Percentiles rank a stretch among this genome's conserved stretches.
Evolutionary conservation across 2,888 invertebrate genomes (phyloP).

Genomic region (Pseudococcus viburni): DNA sequence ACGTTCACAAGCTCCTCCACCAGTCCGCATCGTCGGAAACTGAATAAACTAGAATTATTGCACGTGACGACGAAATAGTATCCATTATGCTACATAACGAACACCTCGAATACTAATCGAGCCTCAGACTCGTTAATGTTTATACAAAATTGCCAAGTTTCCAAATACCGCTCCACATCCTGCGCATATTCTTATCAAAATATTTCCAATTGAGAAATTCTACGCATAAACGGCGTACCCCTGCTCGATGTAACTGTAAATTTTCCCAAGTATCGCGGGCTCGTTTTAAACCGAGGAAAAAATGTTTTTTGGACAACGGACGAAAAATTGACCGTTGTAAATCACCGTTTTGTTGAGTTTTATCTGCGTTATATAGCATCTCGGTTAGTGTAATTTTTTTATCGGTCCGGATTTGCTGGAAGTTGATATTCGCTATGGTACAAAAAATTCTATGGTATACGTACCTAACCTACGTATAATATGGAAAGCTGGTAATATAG

Average conservation of each 20-base stretch:
- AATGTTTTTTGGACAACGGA: slow-evolving; percentile 1
- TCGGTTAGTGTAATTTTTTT: slow-evolving; percentile 28
- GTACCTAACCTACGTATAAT: background rate
- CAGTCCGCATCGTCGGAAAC: background rate
- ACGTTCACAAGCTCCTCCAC: background rate
- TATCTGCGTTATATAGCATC: slow-evolving; percentile 32
- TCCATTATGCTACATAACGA: background rate
- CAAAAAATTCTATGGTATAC: background rate
- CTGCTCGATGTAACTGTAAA: background rate
- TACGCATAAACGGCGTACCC: background rate
- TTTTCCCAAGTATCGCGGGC: background rate
- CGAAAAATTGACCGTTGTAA: slow-evolving; percentile 45
- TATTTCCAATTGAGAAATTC: slow-evolving; percentile 41
- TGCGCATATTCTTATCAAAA: slow-evolving; percentile 22
- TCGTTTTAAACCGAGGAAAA: background rate
- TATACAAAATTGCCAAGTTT: slow-evolving; percentile 41
- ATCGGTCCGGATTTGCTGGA: slow-evolving; percentile 12
- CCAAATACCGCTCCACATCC: background rate
- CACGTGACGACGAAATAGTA: slow-evolving; percentile 24
- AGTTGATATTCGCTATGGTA: background rate
- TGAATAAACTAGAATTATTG: slow-evolving; percentile 44
- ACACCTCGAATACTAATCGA: slow-evolving; percentile 36
- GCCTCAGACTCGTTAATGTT: slow-evolving; percentile 19
- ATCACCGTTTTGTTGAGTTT: slow-evolving; percentile 48
- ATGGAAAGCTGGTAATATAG: slow-evolving; percentile 20